Conservation (phyloP, 2,797 vertebrate species). For the Garrulus glandarius region DNA sequence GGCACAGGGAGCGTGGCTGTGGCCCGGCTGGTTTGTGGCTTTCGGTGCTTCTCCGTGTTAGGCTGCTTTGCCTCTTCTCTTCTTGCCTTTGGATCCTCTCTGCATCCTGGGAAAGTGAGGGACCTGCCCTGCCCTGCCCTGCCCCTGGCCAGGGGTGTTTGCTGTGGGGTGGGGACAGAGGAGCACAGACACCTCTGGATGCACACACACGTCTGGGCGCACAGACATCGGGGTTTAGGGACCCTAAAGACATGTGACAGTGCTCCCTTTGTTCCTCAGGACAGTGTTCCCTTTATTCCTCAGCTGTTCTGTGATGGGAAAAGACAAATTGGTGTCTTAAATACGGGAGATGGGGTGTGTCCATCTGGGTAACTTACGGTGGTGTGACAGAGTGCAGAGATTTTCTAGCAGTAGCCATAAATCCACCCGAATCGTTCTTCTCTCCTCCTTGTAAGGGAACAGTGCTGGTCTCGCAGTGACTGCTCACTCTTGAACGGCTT, state of each 20-base stretch:
- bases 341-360: background rate
- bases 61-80: background rate
- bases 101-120: rapidly evolving
- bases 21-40: background rate
- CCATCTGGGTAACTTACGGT: background rate
- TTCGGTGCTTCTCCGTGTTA: rapidly evolving
- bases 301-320: background rate
- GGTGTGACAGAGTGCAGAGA: background rate
- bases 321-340: background rate
- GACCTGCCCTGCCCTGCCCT: background rate
- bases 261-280: background rate
- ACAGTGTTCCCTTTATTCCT: background rate
- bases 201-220: rapidly evolving
- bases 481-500: background rate
- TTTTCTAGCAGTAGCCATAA: background rate
- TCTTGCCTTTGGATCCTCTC: background rate
- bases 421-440: background rate
- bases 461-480: background rate
- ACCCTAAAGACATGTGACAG: rapidly evolving
- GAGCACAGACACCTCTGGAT: rapidly evolving
- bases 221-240: rapidly evolving
- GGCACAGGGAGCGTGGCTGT: rapidly evolving
- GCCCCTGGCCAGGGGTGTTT: background rate
- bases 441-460: background rate
- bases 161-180: background rate